These are phyloP conservation scores for Celastrina argiolus DNA, from an alignment of 2,888 invertebrate species.

Conservation along the genomic window DNA sequence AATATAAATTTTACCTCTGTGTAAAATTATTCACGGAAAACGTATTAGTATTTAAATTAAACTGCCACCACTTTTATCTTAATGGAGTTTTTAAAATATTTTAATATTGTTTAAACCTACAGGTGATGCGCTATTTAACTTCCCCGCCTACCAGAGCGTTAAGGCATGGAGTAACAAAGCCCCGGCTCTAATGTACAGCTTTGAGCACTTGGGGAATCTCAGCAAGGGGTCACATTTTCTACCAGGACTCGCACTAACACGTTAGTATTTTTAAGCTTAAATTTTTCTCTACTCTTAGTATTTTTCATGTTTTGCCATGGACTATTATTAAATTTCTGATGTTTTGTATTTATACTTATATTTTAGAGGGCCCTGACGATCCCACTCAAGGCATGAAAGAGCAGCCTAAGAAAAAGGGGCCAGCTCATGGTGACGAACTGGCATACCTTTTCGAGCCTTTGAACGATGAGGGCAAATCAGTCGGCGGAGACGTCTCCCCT, in stretches of 20 bases:
- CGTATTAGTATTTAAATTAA: neutral
- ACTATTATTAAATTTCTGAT: neutral
- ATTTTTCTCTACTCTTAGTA: neutral
- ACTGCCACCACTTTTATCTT: neutral
- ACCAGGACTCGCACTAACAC: slow-evolving; percentile 81
- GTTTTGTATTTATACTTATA: neutral
- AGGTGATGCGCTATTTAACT: slow-evolving; percentile 87
- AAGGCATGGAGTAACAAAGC: slow-evolving; percentile 82
- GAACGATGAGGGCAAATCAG: slow-evolving; percentile 77
- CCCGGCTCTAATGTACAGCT: slow-evolving; percentile 84
- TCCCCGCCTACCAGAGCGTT: slow-evolving; percentile 85
- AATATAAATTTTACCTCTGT: too few species aligned
- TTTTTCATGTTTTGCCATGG: neutral
- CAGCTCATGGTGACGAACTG: slow-evolving; percentile 85
- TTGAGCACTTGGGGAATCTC: slow-evolving; percentile 82
- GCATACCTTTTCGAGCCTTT: slow-evolving; percentile 83
- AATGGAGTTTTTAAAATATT: neutral
- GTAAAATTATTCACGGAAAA: too few species aligned
- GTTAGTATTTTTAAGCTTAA: slow-evolving; percentile 38
- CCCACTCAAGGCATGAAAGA: slow-evolving; percentile 34
- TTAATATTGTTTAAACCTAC: slow-evolving; percentile 27
- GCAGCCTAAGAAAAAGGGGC: slow-evolving; percentile 46
- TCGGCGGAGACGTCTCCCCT: slow-evolving; percentile 57
- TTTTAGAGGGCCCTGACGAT: slow-evolving; percentile 32
- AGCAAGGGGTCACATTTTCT: slow-evolving; percentile 81